Base-by-base conservation (phyloP, 2,797 vertebrate species). In the Silurus aristotelis region DNA sequence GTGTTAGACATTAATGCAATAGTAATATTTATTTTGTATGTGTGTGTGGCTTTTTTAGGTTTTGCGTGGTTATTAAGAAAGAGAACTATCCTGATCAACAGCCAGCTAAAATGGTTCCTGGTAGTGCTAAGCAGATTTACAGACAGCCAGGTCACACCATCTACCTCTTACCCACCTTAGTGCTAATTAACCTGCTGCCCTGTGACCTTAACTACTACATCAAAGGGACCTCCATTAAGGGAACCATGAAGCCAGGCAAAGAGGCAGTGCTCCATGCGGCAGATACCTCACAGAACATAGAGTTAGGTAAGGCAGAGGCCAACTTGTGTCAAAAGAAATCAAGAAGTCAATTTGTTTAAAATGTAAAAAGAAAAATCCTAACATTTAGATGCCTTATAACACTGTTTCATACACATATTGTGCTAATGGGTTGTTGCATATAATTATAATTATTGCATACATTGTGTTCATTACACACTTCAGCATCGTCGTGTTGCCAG, bases 11-110 rank as follows among this genome's bases (percentile, higher is more conserved):
- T 12, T 3, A 60, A 72, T 48, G n/a, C 58, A 56, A 1, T 38
- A 4, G 12, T 22, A 82, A 31, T 19, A n/a, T 43, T 17, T 15
- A 10, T 6, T 22, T 15, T 4, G 4, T 56, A 9, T 1, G 1
- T 73, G 63, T 68, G 0, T 83, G 19, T 72, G 55, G 6, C 73
- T 5, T 1, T 19, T 61, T 12, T 80, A 96, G 98, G 93, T 99
- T 99, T 90, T 98, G 97, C 83, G 98, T 99, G 86, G 97, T 98
- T 71, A 97, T 98, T 84, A 99, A 98, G 90, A 99, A 99, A 88
- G 98, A 99, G 84, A 97, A 96, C 89, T 99, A 99, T 61, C 98
- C 98, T 0, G 96, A 99, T 52, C 98, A 99, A 90, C 95, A 97
- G 93, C 98, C 98, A 31, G 98, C 97, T 80, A 97, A 93, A 92